Percentiles rank a stretch among this genome's conserved stretches.
phyloP scores from a whole-genome alignment of 2,113 vertebrate genomes.

The Anas platyrhynchos region DNA sequence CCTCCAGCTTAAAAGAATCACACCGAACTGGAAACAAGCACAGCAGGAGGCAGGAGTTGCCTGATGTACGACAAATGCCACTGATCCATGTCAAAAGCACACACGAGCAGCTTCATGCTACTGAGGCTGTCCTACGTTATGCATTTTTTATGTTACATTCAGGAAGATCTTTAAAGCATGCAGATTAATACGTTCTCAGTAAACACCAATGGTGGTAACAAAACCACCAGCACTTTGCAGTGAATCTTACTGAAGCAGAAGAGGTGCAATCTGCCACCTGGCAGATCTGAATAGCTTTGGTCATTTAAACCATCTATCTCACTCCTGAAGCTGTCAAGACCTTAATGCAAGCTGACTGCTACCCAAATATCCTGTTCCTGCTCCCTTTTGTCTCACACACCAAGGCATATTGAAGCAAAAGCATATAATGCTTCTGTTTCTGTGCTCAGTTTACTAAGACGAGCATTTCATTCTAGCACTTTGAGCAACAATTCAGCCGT shows the following conservation, averaged over 20 bases:
- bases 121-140: not conserved
- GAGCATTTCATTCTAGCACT: not conserved
- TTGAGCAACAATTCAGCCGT: not conserved
- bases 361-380: not conserved
- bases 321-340: not conserved
- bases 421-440: not conserved
- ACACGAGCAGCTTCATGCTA: not conserved
- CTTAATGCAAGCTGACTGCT: not conserved
- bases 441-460: not conserved
- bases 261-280: not conserved
- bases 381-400: not conserved
- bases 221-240: not conserved
- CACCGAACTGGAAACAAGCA: not conserved
- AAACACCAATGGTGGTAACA: not conserved
- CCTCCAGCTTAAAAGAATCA: not conserved
- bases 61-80: not conserved
- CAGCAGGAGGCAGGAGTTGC: not conserved
- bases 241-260: not conserved
- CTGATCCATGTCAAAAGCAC: not conserved
- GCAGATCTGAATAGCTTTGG: not conserved
- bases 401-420: not conserved
- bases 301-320: not conserved
- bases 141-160: not conserved
- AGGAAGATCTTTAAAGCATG: not conserved
- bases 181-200: not conserved